These are phyloP conservation scores for Ceyx cyanopectus DNA, from an alignment of 2,113 vertebrate genomes.

Conservation along the genomic window DNA sequence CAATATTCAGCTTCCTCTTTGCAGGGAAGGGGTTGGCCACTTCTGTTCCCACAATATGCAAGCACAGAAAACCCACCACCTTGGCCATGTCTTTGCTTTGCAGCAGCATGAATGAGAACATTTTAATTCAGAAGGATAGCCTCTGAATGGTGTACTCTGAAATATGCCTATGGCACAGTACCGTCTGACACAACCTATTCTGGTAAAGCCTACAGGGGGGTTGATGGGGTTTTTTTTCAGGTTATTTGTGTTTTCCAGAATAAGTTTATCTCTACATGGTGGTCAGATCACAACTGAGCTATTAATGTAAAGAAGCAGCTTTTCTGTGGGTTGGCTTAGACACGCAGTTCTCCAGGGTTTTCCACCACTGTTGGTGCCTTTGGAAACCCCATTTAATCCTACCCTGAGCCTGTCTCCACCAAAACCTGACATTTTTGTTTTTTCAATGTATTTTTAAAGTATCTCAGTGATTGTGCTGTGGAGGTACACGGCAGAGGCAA, in stretches of 20 bases:
- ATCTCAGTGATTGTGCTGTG: accelerated
- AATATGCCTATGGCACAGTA: background rate
- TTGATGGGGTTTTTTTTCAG: background rate
- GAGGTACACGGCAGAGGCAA: background rate
- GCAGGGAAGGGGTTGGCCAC: background rate
- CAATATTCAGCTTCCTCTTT: background rate
- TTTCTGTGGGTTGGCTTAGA: background rate
- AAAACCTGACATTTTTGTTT: background rate
- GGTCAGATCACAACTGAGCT: background rate
- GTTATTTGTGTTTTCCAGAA: background rate
- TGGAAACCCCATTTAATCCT: background rate
- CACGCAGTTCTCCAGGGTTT: background rate
- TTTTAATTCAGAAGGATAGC: background rate
- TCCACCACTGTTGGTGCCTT: background rate
- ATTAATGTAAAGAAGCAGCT: background rate
- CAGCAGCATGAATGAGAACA: background rate
- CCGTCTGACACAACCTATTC: background rate
- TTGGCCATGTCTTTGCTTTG: background rate
- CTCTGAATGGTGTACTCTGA: background rate
- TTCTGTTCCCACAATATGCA: accelerated
- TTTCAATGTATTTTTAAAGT: background rate
- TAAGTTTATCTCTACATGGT: background rate
- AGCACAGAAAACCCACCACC: background rate
- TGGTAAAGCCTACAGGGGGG: background rate
- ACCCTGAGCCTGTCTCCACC: background rate